Conservation (phyloP, 2,888 invertebrate genomes). For the Diadegma fenestrale region DNA sequence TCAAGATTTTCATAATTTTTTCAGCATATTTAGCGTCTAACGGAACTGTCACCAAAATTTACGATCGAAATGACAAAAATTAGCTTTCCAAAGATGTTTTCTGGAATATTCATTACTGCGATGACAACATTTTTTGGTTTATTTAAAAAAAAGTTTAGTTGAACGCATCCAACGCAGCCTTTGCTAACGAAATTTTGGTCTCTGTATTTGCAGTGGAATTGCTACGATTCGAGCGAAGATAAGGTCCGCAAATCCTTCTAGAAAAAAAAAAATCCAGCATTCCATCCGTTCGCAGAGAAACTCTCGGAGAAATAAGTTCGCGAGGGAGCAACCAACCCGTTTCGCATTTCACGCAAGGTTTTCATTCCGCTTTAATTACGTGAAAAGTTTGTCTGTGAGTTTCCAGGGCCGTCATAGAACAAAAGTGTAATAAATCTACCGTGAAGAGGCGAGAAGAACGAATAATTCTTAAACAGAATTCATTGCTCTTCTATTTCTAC, state of each 20-base stretch:
- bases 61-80: no score
- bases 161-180: no score
- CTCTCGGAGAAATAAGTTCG: slow-evolving; percentile 46
- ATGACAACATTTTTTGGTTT: no score
- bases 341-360: slow-evolving; percentile 45
- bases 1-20: no score
- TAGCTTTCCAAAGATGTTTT: no score
- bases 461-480: slow-evolving; percentile 71
- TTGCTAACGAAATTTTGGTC: no score
- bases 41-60: no score
- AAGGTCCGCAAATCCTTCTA: slow-evolving; percentile 22
- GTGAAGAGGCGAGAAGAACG: slow-evolving; percentile 51
- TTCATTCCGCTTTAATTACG: slow-evolving; percentile 66
- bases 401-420: slow-evolving; percentile 48
- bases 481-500: slow-evolving; percentile 66
- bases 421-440: slow-evolving; percentile 65
- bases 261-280: background rate
- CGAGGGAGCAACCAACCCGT: slow-evolving; percentile 33
- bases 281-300: slow-evolving; percentile 3
- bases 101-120: no score
- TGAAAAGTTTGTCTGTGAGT: slow-evolving; percentile 62
- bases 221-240: background rate
- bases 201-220: slow-evolving; percentile 5
- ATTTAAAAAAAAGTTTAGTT: no score
- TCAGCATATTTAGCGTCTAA: no score